phyloP scores from a whole-genome alignment of 2,888 invertebrate species.

The Acleris sparsana region DNA sequence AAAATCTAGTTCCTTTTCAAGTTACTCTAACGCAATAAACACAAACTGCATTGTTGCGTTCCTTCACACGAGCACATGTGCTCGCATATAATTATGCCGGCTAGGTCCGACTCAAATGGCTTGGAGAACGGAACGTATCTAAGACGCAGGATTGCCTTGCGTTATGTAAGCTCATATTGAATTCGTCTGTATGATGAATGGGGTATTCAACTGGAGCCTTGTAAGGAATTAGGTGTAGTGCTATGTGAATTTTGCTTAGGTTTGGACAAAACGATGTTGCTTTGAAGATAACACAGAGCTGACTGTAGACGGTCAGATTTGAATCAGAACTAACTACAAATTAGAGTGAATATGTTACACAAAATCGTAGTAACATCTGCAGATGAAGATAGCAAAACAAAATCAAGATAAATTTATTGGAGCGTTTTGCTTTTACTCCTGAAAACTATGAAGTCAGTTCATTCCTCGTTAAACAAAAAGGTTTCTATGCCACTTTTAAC shows the following conservation, averaged over 20 bases:
- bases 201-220: neutral
- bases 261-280: neutral
- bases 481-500: too few relatives aligned
- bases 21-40: neutral
- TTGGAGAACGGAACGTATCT: slow-evolving; percentile 1
- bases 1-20: slow-evolving; percentile 23
- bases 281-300: too few relatives aligned
- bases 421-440: too few relatives aligned
- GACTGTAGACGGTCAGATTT: too few relatives aligned
- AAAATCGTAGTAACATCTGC: too few relatives aligned
- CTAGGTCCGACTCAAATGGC: slow-evolving; percentile 14
- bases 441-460: too few relatives aligned
- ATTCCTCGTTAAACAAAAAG: too few relatives aligned
- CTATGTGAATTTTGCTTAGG: neutral
- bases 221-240: neutral
- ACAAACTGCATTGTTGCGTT: slow-evolving; percentile 13
- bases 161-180: slow-evolving; percentile 6
- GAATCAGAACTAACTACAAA: too few relatives aligned
- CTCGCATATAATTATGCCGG: slow-evolving; percentile 10
- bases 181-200: slow-evolving; percentile 1
- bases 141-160: slow-evolving; percentile 1
- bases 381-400: too few relatives aligned
- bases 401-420: too few relatives aligned
- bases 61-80: slow-evolving; percentile 16
- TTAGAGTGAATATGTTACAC: too few relatives aligned